These are phyloP conservation scores for Pagetopsis macropterus DNA, from an alignment of 2,797 vertebrate species.

Conservation along the genomic window DNA sequence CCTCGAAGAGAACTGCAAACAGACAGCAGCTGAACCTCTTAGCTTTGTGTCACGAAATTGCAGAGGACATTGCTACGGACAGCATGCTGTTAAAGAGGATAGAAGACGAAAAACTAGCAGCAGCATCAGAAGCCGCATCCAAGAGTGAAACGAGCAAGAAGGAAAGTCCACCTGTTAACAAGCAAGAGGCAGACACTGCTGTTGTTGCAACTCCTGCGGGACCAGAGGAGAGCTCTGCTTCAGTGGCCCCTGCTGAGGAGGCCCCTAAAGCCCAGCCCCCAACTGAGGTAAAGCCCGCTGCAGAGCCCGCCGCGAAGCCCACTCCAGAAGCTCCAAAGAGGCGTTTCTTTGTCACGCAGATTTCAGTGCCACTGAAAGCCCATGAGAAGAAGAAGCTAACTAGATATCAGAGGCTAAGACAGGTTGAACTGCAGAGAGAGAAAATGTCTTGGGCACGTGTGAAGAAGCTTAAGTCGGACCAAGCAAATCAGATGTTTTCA, in stretches of 20 bases:
- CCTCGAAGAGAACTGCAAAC: slow-evolving; percentile 82
- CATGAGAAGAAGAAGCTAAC: slow-evolving; percentile 91
- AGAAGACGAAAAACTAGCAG: slow-evolving; percentile 79
- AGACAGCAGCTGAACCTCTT: slow-evolving; percentile 93
- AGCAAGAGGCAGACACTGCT: slow-evolving; percentile 63
- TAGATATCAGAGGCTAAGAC: slow-evolving; percentile 83
- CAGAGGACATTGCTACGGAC: slow-evolving; percentile 98
- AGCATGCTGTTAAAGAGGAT: slow-evolving; percentile 86
- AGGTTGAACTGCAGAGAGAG: slow-evolving; percentile 87
- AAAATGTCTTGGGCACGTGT: slow-evolving; percentile 95
- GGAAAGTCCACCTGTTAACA: slow-evolving; percentile 66
- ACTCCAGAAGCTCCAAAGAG: slow-evolving; percentile 82
- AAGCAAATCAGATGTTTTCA: slow-evolving; percentile 85
- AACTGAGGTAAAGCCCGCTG: slow-evolving; percentile 16
- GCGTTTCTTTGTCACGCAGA: slow-evolving; percentile 94
- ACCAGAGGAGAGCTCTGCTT: slow-evolving; percentile 49
- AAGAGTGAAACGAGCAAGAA: slow-evolving; percentile 63
- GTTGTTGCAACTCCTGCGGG: slow-evolving; percentile 58
- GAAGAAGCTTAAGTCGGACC: slow-evolving; percentile 93
- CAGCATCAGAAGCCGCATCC: slow-evolving; percentile 5
- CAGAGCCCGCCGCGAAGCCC: slow-evolving; percentile 50
- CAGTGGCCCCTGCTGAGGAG: slow-evolving; percentile 61
- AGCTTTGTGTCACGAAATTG: slow-evolving; percentile 97
- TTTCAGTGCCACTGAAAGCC: slow-evolving; percentile 90
- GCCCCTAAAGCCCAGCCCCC: slow-evolving; percentile 47